A percentile compares a stretch with the other conserved stretches of the same genome.
Evolutionary conservation across 2,797 vertebrate species (phyloP).

Genomic region (Pteropus rufus): DNA sequence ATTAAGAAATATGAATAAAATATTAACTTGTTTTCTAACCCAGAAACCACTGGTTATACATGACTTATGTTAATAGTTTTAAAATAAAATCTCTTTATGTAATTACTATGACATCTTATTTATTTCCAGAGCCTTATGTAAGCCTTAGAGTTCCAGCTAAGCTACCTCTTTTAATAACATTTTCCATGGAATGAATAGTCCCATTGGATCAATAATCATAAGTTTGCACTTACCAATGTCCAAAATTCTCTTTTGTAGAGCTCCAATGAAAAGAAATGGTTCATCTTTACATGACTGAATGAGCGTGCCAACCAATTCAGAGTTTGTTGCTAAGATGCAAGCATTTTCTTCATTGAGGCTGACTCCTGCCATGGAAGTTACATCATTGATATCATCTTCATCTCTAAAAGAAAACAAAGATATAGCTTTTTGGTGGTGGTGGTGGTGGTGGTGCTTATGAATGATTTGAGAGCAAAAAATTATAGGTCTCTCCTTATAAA

Average conservation of each 20-base stretch:
- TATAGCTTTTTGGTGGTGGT: neutral
- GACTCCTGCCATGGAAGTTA: constrained; percentile 91
- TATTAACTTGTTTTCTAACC: constrained; percentile 1
- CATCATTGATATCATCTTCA: constrained; percentile 92
- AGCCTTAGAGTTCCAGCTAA: neutral
- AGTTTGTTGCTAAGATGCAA: constrained; percentile 84
- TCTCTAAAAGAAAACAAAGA: constrained; percentile 79
- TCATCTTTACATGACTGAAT: constrained; percentile 92
- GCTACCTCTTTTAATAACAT: neutral
- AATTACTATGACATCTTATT: neutral
- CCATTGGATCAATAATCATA: neutral
- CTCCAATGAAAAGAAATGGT: constrained; percentile 87
- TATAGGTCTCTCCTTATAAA: neutral
- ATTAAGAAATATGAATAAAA: neutral
- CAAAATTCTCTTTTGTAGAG: constrained; percentile 86
- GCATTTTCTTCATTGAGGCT: constrained; percentile 88
- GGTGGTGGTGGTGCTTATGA: neutral
- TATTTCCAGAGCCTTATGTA: neutral
- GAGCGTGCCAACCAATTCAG: constrained; percentile 86
- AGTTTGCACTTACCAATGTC: constrained; percentile 86
- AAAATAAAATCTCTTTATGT: constrained; percentile 16
- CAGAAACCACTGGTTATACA: neutral
- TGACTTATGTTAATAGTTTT: neutral
- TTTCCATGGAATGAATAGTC: neutral
- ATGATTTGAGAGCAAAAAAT: neutral